phyloP scores from a whole-genome alignment of 2,888 invertebrate genomes.

The Mythimna impura region DNA sequence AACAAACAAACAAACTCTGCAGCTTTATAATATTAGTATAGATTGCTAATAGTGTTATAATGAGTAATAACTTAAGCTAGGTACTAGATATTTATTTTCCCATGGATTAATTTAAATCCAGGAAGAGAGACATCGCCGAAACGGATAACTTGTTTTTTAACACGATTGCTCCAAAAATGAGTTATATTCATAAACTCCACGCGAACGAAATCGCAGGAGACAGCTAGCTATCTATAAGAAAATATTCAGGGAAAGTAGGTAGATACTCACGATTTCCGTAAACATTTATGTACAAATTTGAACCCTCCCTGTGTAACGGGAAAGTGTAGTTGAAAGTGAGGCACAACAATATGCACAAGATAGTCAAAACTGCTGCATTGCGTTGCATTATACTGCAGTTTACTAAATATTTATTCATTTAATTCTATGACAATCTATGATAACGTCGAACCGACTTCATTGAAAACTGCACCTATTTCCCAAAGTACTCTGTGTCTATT shows the following conservation, averaged over 20 bases:
- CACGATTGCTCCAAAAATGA: no score
- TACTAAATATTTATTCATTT: conserved; percentile 55
- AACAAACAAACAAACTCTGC: no score
- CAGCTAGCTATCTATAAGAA: background rate
- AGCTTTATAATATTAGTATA: no score
- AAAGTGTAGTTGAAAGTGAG: conserved; percentile 82
- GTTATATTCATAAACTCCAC: no score
- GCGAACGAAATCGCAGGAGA: background rate
- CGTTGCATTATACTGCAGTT: conserved; percentile 72
- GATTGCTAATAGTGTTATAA: no score
- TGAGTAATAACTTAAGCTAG: no score
- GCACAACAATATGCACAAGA: conserved; percentile 76
- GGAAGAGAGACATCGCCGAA: no score
- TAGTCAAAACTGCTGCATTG: conserved; percentile 71
- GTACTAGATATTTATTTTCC: no score
- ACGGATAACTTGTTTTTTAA: no score
- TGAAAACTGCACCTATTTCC: no score
- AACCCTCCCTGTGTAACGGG: conserved; percentile 74
- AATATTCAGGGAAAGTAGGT: background rate
- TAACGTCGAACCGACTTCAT: conserved; percentile 12
- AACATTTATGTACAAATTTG: conserved; percentile 51
- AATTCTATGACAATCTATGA: conserved; percentile 27
- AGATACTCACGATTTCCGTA: conserved; percentile 52
- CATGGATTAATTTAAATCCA: no score
- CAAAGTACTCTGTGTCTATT: no score